Conservation (phyloP, 2,888 invertebrate genomes). For the Arrhopalites spinosus region DNA sequence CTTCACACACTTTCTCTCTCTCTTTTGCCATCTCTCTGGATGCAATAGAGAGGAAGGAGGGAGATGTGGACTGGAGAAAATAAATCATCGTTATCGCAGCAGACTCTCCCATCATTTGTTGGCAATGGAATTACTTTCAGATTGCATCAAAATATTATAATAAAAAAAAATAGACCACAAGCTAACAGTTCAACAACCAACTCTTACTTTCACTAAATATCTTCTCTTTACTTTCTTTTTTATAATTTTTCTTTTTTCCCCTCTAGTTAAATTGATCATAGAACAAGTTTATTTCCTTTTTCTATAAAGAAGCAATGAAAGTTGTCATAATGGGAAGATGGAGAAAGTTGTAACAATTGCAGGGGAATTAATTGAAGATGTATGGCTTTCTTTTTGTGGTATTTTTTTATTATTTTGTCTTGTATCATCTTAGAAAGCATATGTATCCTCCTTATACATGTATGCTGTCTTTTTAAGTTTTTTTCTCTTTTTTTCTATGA, state of each 20-base stretch:
- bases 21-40: neutral
- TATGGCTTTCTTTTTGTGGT: no score
- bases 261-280: neutral
- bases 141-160: constrained; percentile 35
- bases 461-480: neutral
- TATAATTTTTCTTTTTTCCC: neutral
- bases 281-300: neutral
- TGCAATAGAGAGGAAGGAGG: neutral
- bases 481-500: neutral
- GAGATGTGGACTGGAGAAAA: constrained; percentile 22
- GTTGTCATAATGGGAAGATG: neutral
- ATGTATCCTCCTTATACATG: neutral
- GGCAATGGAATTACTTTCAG: constrained; percentile 40
- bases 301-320: neutral
- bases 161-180: constrained; percentile 15
- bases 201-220: neutral
- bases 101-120: constrained; percentile 39
- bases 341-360: neutral
- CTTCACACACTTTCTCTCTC: neutral
- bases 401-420: no score
- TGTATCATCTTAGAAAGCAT: no score
- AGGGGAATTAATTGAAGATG: neutral
- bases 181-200: neutral
- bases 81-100: constrained; percentile 40
- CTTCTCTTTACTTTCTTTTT: neutral